phyloP scores from a whole-genome alignment of 2,888 invertebrate genomes.

The Xestia xanthographa region DNA sequence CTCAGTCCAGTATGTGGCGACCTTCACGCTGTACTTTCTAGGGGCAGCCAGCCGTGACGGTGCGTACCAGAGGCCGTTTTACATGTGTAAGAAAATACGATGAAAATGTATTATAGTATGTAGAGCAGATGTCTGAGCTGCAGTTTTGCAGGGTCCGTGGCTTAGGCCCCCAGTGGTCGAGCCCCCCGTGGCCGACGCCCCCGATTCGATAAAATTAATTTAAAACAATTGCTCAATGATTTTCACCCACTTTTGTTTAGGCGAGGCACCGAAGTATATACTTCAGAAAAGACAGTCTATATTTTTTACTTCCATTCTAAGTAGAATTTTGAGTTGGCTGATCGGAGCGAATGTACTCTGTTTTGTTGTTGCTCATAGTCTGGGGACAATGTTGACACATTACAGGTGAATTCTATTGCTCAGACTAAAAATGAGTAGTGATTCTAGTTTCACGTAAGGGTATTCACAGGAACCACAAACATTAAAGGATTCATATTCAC shows the following conservation, averaged over 20 bases:
- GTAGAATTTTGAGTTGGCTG: background rate
- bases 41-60: slow-evolving; percentile 65
- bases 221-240: background rate
- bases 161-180: no score
- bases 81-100: slow-evolving; percentile 47
- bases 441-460: background rate
- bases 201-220: no score
- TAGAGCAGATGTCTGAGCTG: slow-evolving; percentile 1
- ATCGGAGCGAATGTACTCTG: background rate
- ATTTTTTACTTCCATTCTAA: background rate
- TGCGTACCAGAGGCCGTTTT: slow-evolving; percentile 43
- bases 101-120: slow-evolving; percentile 16
- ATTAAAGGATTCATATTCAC: slow-evolving; percentile 28
- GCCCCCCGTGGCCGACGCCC: no score
- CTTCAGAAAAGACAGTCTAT: background rate
- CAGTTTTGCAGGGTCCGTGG: background rate
- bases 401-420: background rate
- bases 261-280: background rate
- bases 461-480: slow-evolving; percentile 18
- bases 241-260: background rate
- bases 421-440: background rate
- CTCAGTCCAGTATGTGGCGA: slow-evolving; percentile 50
- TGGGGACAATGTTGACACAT: background rate
- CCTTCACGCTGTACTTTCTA: slow-evolving; percentile 73
- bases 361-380: background rate